These are phyloP conservation scores for Leucoptera coffeella DNA, from an alignment of 2,888 invertebrate species.

Conservation along the genomic window DNA sequence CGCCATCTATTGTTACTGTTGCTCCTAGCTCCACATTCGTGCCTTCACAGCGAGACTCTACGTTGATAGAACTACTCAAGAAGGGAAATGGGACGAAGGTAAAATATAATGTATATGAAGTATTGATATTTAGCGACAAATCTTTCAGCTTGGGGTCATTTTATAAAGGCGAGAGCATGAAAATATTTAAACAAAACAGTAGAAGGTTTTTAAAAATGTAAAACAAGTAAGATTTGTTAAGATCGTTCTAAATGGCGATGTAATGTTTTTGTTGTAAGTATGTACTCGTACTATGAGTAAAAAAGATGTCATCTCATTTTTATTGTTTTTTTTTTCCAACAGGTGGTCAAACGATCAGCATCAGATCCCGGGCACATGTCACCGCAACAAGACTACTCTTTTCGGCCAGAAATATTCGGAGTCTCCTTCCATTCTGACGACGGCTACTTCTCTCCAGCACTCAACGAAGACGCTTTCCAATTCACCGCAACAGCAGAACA, in stretches of 20 bases:
- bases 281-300: no score
- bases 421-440: conserved; percentile 60
- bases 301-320: conserved; percentile 1
- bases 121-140: no score
- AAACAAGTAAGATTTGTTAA: no score
- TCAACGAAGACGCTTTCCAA: conserved; percentile 72
- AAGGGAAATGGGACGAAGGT: conserved; percentile 58
- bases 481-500: conserved; percentile 58
- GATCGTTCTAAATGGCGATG: no score
- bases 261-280: no score
- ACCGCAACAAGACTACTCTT: conserved; percentile 51
- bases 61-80: conserved; percentile 72
- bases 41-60: conserved; percentile 62
- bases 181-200: no score
- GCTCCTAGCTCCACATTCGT: conserved; percentile 21
- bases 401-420: conserved; percentile 57
- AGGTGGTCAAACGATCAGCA: conserved; percentile 66
- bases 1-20: conserved; percentile 27
- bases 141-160: no score
- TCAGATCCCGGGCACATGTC: conserved; percentile 65
- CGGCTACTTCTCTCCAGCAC: conserved; percentile 57
- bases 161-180: no score
- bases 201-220: conserved; percentile 2
- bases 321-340: conserved; percentile 5
- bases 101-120: no score